A percentile compares a stretch with the other conserved stretches of the same genome.
phyloP scores from a whole-genome alignment of 2,888 invertebrate species.

The Bombylius major region DNA sequence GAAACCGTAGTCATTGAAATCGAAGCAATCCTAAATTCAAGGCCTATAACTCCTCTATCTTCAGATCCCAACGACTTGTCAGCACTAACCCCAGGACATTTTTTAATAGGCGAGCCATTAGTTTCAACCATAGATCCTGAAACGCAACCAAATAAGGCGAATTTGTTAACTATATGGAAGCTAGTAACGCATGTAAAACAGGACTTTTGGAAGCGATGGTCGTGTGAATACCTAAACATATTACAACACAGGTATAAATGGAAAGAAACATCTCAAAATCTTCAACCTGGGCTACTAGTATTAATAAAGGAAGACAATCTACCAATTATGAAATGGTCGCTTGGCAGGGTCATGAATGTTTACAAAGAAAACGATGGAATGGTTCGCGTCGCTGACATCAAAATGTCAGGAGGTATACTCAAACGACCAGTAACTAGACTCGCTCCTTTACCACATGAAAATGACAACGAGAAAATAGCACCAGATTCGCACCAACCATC shows the following conservation, averaged over 20 bases:
- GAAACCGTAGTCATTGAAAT: background rate
- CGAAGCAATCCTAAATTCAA: too few relatives aligned
- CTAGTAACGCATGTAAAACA: too few relatives aligned
- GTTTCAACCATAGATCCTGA: too few relatives aligned
- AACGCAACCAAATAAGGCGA: too few relatives aligned
- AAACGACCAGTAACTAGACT: background rate
- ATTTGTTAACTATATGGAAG: too few relatives aligned
- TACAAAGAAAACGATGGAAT: constrained; percentile 16
- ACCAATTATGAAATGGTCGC: background rate
- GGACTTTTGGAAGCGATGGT: too few relatives aligned
- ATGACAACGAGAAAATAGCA: too few relatives aligned
- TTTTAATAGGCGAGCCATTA: too few relatives aligned
- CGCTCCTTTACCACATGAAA: background rate
- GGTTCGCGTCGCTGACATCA: constrained; percentile 8
- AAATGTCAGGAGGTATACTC: background rate
- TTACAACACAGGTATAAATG: background rate
- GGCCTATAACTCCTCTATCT: too few relatives aligned
- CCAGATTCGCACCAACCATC: too few relatives aligned
- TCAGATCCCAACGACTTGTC: too few relatives aligned
- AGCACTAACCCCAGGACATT: too few relatives aligned
- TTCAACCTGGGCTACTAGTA: background rate
- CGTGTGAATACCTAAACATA: background rate
- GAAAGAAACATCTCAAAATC: background rate
- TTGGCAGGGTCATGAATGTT: constrained; percentile 1
- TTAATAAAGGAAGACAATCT: background rate